These are phyloP conservation scores for Ispidina picta DNA, from an alignment of 2,797 vertebrate genomes.

Conservation along the genomic window DNA sequence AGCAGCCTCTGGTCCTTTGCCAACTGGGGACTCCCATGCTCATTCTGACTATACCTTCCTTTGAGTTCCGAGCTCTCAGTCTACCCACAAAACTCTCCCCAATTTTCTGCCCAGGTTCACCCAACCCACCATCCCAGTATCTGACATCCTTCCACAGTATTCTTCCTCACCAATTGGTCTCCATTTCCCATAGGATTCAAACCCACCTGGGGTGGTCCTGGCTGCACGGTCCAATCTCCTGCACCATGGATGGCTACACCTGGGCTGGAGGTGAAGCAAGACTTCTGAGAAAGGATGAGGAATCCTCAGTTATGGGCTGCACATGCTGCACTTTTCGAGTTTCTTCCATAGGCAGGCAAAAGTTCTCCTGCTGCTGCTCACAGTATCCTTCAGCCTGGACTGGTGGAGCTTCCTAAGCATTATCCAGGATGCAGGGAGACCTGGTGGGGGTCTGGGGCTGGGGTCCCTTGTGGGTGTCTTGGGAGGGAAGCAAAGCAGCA, in stretches of 20 bases:
- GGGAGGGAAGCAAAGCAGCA: not conserved
- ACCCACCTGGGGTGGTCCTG: not conserved
- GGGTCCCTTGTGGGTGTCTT: not conserved
- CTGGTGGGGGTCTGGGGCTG: not conserved
- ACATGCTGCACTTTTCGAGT: not conserved
- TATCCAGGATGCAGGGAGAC: not conserved
- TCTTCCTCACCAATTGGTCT: not conserved
- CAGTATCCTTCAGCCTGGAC: not conserved
- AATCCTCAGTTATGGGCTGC: not conserved
- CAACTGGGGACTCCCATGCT: too few species aligned
- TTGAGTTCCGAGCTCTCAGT: not conserved
- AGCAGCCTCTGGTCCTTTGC: too few species aligned
- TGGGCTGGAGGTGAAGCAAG: not conserved
- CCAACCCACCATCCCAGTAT: not conserved
- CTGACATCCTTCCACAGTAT: not conserved
- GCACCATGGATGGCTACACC: not conserved
- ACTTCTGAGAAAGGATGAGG: not conserved
- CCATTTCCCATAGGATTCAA: not conserved
- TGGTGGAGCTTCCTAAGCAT: not conserved
- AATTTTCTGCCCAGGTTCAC: not conserved
- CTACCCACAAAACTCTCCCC: not conserved
- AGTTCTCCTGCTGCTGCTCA: not conserved
- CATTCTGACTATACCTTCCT: too few species aligned
- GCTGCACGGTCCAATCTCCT: not conserved
- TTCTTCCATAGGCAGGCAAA: not conserved